These are phyloP conservation scores for Aythya baeri DNA, from an alignment of 2,113 vertebrate genomes.

Conservation along the genomic window DNA sequence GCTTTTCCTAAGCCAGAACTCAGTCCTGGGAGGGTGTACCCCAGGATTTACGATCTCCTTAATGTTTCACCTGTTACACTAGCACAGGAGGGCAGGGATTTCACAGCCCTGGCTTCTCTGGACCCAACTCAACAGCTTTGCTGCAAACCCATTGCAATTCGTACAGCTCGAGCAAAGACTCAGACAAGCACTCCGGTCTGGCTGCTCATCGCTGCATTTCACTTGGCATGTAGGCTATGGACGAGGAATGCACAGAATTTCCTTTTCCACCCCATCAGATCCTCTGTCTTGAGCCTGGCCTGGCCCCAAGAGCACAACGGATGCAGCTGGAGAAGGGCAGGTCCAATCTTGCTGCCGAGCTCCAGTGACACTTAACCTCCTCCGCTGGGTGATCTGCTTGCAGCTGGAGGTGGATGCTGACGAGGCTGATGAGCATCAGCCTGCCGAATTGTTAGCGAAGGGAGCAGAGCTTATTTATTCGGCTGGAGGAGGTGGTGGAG, in stretches of 20 bases:
- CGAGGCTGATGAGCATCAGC: neutral
- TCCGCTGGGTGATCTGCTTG: conserved; percentile 2
- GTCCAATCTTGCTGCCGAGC: conserved; percentile 58
- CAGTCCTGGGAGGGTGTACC: neutral
- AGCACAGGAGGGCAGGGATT: neutral
- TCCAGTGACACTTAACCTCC: conserved; percentile 50
- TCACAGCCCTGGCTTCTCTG: neutral
- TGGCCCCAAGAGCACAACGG: conserved; percentile 67
- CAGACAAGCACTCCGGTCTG: neutral
- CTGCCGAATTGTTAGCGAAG: neutral
- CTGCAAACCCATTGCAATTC: neutral
- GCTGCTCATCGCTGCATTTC: conserved; percentile 50
- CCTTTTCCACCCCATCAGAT: conserved; percentile 74
- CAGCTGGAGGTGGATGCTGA: conserved; percentile 32
- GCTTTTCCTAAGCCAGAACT: conserved; percentile 57
- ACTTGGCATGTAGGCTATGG: conserved; percentile 57
- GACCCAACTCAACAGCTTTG: neutral
- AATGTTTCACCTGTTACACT: conserved; percentile 23
- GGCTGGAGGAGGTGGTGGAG: neutral
- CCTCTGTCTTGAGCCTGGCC: conserved; percentile 72
- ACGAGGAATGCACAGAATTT: conserved; percentile 79
- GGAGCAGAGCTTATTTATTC: neutral
- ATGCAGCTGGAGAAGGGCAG: conserved; percentile 78
- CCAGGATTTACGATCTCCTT: neutral
- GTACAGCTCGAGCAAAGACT: neutral